Percentiles rank a stretch among this genome's conserved stretches.
phyloP scores from a whole-genome alignment of 2,113 vertebrate genomes.

The Choloepus hoffmanni region DNA sequence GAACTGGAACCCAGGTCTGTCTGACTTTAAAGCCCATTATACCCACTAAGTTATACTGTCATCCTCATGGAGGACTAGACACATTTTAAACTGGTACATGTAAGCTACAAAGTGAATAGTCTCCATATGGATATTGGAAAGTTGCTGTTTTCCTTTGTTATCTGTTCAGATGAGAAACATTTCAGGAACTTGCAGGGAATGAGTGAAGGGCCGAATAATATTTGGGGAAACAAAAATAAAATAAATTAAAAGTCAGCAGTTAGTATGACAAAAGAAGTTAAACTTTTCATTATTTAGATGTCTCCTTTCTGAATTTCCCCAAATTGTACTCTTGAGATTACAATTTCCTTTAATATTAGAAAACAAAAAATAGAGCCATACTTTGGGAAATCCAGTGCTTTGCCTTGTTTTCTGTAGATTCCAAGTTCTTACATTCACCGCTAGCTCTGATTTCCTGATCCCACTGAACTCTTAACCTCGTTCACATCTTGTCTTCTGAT shows the following conservation, averaged over 20 bases:
- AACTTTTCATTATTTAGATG: neutral
- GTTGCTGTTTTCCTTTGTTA: neutral
- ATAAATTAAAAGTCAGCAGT: neutral
- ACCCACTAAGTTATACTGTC: neutral
- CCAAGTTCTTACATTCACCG: neutral
- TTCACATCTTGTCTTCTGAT: neutral
- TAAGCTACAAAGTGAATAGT: neutral
- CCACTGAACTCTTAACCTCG: neutral
- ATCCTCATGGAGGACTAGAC: neutral
- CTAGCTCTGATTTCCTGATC: neutral
- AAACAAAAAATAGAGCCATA: neutral
- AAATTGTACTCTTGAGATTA: neutral
- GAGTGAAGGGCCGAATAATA: neutral
- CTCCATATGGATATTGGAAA: neutral
- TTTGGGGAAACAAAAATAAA: slow-evolving; percentile 14
- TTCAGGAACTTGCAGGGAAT: neutral
- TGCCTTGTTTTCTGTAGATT: neutral
- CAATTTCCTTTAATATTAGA: neutral
- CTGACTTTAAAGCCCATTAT: neutral
- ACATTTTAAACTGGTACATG: slow-evolving; percentile 12
- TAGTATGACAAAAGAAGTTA: neutral
- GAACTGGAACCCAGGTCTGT: neutral
- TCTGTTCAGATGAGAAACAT: neutral
- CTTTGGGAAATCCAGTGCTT: neutral
- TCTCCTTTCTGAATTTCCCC: neutral